A percentile compares a stretch with the other conserved stretches of the same genome.
Evolutionary conservation across 2,797 vertebrate genomes (phyloP).

Genomic region (Peromyscus eremicus): DNA sequence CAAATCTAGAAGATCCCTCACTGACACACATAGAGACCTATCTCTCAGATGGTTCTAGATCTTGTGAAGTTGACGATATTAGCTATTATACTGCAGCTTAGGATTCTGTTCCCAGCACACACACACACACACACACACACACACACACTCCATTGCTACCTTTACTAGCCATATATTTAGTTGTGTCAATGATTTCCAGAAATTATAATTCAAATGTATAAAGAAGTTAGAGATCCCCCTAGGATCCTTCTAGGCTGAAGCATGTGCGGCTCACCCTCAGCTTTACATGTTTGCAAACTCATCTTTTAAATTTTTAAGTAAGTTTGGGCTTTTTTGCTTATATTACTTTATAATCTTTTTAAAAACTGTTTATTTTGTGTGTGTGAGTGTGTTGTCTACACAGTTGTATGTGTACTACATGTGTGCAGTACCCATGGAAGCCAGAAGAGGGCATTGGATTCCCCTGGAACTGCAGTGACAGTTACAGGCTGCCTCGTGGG

Average conservation of each 20-base stretch:
- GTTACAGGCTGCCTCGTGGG: background rate
- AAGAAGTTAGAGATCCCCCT: background rate
- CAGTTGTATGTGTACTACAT: background rate
- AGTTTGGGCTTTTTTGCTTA: background rate
- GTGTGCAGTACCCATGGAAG: background rate
- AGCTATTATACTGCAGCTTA: background rate
- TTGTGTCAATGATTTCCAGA: background rate
- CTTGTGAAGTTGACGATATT: background rate
- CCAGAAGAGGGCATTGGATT: background rate
- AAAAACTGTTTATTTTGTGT: background rate
- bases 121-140: background rate
- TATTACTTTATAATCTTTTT: background rate
- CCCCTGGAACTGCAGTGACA: too few relatives aligned
- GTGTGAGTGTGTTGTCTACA: background rate
- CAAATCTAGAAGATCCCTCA: background rate
- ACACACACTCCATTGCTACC: background rate
- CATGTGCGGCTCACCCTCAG: background rate
- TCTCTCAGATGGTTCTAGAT: background rate
- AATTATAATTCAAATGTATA: background rate
- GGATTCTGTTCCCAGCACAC: background rate
- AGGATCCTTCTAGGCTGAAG: background rate
- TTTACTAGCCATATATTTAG: background rate
- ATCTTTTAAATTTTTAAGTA: background rate
- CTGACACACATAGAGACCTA: background rate
- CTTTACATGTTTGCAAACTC: background rate